Evolutionary conservation across 2,113 vertebrate genomes (phyloP), one percentile per base, ranked within the genome.

Genomic region (Beaufortia kweichowensis): DNA sequence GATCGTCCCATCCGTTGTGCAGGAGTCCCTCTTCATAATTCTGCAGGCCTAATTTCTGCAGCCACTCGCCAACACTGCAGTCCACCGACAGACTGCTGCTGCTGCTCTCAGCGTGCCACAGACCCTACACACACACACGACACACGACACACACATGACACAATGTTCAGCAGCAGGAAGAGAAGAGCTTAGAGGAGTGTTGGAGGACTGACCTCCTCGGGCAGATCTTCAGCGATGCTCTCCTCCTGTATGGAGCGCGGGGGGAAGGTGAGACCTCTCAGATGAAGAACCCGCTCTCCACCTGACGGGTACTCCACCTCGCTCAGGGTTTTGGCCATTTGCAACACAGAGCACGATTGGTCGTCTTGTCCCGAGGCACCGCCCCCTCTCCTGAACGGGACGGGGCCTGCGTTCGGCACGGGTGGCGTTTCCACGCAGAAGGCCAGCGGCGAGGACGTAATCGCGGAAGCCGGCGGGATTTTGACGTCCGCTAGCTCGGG

Each of bases 1-100:
- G 91, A 85, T 98, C 96, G 2, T 98, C 96, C 96, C 96, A 98
- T 89, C 96, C 96, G 6, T 98, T 97, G 89, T 94, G 95, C 71
- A 97, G 89, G 57, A 98, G 92, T 9, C 95, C 96, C 82, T 93
- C 92, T 86, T 97, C 95, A 72, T 98, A 98, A 65, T 89, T 84
- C 88, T 98, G 94, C 87, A 98, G 91, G 31, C 96, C 96, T 56
- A 98, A 82, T 2, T 91, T 91, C 77, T 91, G 91, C 64, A 98
- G 93, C 96, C 96, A 98, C 80, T 95, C 94, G 0, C 95, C 95
- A 66, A 98, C 95, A 1, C 94, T 94, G 0, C 92, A 92, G 64
- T 95, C 92, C 2, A 91, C 89, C 0, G 68, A 84, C 35, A 79
- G 28, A 50, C 75, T 77, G 29, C 78, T 80, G 62, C 80, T 72